Percentiles rank a stretch among this genome's conserved stretches.
These are phyloP conservation scores for Elephantulus edwardii DNA, from an alignment of 2,113 vertebrate genomes.

Conservation along the genomic window DNA sequence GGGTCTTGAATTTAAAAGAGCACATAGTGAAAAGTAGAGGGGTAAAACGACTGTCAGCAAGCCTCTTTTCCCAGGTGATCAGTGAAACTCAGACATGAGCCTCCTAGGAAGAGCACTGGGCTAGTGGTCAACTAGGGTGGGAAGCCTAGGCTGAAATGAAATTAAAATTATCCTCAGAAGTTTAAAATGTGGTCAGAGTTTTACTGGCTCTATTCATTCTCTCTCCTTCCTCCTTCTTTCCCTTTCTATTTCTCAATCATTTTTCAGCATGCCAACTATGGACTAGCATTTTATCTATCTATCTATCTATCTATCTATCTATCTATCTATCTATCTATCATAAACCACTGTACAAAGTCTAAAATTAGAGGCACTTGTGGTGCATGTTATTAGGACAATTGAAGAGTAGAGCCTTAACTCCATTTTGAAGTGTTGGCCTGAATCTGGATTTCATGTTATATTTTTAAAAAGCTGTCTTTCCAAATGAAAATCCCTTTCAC, in stretches of 20 bases:
- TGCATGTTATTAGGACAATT: too few species aligned
- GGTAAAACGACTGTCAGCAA: background rate
- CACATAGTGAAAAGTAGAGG: conserved; percentile 1
- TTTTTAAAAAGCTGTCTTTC: too few species aligned
- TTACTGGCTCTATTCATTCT: too few species aligned
- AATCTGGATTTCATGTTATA: too few species aligned
- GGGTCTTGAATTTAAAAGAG: conserved; percentile 62
- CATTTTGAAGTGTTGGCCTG: too few species aligned
- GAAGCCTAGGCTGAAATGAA: background rate
- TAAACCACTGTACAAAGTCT: too few species aligned
- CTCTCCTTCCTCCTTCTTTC: background rate
- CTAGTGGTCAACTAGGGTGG: background rate
- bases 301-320: too few species aligned
- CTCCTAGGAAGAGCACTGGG: background rate
- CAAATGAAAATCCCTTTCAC: too few species aligned
- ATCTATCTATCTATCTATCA: too few species aligned
- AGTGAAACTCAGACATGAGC: background rate
- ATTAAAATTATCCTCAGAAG: background rate
- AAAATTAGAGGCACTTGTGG: too few species aligned
- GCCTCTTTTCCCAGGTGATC: background rate
- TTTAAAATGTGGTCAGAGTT: background rate
- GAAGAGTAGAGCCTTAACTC: too few species aligned
- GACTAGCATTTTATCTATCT: background rate
- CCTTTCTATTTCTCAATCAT: background rate
- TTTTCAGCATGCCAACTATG: too few species aligned